phyloP scores from a whole-genome alignment of 2,113 vertebrate genomes.

The Cromileptes altivelis region DNA sequence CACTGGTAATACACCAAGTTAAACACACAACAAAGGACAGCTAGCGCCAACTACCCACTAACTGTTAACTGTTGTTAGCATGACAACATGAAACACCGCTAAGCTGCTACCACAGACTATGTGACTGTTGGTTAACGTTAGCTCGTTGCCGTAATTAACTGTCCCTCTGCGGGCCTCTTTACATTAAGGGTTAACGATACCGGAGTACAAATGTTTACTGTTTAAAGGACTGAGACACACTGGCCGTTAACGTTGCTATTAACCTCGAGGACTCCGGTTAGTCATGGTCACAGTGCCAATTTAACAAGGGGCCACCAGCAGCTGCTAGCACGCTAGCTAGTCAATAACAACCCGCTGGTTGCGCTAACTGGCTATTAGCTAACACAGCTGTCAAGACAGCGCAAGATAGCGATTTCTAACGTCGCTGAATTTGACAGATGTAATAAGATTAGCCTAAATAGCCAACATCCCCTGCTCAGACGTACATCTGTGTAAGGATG shows the following conservation, averaged over 20 bases:
- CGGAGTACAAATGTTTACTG: neutral
- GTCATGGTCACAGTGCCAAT: slow-evolving; percentile 3
- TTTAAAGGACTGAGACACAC: neutral
- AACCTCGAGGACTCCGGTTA: slow-evolving; percentile 43
- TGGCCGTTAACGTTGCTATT: neutral
- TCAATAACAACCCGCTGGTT: slow-evolving; percentile 59
- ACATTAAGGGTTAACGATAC: neutral
- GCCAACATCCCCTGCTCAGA: accelerated
- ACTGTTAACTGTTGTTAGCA: neutral
- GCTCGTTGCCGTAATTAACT: neutral
- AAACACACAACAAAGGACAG: neutral
- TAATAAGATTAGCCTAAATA: neutral
- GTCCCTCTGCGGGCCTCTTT: neutral
- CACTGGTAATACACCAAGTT: neutral
- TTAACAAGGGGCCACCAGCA: slow-evolving; percentile 28
- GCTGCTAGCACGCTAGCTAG: slow-evolving; percentile 45
- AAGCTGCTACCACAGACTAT: neutral
- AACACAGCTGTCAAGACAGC: slow-evolving; percentile 62
- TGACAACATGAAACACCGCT: slow-evolving; percentile 9
- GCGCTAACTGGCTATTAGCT: slow-evolving; percentile 68
- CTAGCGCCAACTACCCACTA: neutral
- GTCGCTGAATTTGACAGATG: slow-evolving; percentile 59
- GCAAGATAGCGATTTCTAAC: slow-evolving; percentile 37
- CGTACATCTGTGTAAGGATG: too few relatives aligned
- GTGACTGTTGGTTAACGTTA: neutral